These are phyloP conservation scores for Zaprionus davidi DNA, from an alignment of 1,140 invertebrate species.

Conservation along the genomic window DNA sequence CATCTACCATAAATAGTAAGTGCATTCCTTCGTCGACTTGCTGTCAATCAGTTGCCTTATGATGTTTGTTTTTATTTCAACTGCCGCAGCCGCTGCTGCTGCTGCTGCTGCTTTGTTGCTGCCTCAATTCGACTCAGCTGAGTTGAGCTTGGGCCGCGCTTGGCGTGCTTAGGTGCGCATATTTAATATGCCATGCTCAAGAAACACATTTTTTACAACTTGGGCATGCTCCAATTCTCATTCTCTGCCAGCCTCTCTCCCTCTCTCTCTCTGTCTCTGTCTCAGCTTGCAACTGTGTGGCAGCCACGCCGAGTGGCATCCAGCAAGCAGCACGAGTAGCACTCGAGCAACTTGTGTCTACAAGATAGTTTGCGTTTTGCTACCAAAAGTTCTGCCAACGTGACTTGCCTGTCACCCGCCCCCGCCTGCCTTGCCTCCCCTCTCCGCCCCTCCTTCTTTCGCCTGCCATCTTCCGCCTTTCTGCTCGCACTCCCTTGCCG, in stretches of 20 bases:
- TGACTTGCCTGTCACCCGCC: conserved; percentile 36
- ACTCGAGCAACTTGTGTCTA: conserved; percentile 53
- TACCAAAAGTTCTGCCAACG: conserved; percentile 58
- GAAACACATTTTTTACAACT: conserved; percentile 75
- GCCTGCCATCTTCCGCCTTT: neutral
- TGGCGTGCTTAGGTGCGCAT: conserved; percentile 76
- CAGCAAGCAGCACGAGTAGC: conserved; percentile 36
- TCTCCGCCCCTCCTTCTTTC: neutral
- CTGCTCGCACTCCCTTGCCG: conserved; percentile 3
- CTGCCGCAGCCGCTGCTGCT: too few species aligned
- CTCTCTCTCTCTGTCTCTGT: neutral
- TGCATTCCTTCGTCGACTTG: neutral
- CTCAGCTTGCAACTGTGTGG: conserved; percentile 43
- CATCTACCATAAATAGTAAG: neutral
- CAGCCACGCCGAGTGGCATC: conserved; percentile 41
- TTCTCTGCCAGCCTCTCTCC: conserved; percentile 1
- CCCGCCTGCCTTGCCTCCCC: too few species aligned
- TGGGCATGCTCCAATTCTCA: conserved; percentile 79
- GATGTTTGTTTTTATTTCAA: neutral
- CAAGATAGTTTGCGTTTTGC: conserved; percentile 44
- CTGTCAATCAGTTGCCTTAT: neutral
- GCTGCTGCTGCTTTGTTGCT: neutral
- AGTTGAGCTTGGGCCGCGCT: conserved; percentile 23
- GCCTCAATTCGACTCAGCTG: conserved; percentile 2
- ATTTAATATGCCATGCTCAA: conserved; percentile 72